These are phyloP conservation scores for Atherix ibis DNA, from an alignment of 2,888 invertebrate species.

Conservation along the genomic window DNA sequence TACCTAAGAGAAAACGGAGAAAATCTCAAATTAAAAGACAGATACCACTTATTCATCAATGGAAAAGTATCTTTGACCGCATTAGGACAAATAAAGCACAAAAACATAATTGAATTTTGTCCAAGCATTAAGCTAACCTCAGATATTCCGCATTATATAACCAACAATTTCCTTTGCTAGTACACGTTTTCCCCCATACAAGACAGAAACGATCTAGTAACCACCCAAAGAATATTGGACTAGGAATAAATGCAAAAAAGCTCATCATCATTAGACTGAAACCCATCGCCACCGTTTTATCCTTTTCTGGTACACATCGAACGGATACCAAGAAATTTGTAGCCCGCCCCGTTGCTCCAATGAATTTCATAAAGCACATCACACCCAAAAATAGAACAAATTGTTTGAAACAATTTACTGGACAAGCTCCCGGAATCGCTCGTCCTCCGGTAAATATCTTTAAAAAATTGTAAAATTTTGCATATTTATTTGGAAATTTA, in stretches of 20 bases:
- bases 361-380: constrained; percentile 41
- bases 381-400: constrained; percentile 39
- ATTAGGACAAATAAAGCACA: background rate
- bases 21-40: constrained; percentile 46
- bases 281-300: constrained; percentile 57
- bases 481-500: no score
- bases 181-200: constrained; percentile 59
- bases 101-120: no score
- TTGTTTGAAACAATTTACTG: constrained; percentile 40
- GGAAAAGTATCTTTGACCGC: background rate
- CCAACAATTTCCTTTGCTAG: constrained; percentile 57
- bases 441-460: constrained; percentile 25
- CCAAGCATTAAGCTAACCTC: constrained; percentile 17
- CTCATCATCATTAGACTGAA: constrained; percentile 52
- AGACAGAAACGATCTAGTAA: constrained; percentile 46
- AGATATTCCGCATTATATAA: constrained; percentile 49
- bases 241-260: constrained; percentile 56
- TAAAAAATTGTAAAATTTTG: no score
- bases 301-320: constrained; percentile 52
- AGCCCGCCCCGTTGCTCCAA: constrained; percentile 43
- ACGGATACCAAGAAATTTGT: constrained; percentile 46
- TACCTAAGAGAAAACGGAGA: constrained; percentile 38
- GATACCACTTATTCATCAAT: background rate
- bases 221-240: constrained; percentile 59
- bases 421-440: constrained; percentile 38